A percentile compares a stretch with the other conserved stretches of the same genome.
These are phyloP conservation scores for Misgurnus mizolepis DNA, from an alignment of 2,113 vertebrate genomes.

Conservation along the genomic window DNA sequence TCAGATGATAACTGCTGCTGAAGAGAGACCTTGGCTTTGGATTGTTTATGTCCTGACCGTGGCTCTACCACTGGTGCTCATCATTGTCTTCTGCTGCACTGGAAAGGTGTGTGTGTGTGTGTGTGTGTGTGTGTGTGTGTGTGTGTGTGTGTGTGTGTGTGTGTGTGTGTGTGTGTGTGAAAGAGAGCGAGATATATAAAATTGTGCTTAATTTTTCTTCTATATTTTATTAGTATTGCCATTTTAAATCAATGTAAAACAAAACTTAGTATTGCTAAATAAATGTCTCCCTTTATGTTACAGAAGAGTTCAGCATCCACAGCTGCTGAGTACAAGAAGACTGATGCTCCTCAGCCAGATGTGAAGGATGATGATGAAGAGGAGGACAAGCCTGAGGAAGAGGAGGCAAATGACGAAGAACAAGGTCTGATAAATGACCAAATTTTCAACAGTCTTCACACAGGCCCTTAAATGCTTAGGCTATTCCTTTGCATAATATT, in stretches of 20 bases:
- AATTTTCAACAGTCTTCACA: not conserved
- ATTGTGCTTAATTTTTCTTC: not conserved
- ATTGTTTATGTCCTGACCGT: conserved; percentile 92
- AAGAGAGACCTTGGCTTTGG: conserved; percentile 97
- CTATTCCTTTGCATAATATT: not conserved
- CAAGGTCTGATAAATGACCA: conserved; percentile 70
- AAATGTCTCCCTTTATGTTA: not conserved
- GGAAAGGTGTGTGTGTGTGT: conserved; percentile 81
- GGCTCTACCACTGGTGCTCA: conserved; percentile 88
- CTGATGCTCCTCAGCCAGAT: conserved; percentile 93
- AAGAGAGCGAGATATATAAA: not conserved
- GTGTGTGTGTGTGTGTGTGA: no score
- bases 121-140: no score
- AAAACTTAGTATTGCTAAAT: not conserved
- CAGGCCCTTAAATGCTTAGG: not conserved
- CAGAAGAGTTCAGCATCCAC: conserved; percentile 84
- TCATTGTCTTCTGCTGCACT: conserved; percentile 95
- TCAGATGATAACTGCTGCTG: conserved; percentile 93
- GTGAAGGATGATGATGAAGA: conserved; percentile 86
- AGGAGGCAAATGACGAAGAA: conserved; percentile 60
- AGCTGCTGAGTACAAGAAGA: conserved; percentile 92
- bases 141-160: no score
- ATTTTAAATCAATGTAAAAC: not conserved
- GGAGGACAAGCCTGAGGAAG: conserved; percentile 74
- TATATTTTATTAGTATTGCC: not conserved